phyloP scores from a whole-genome alignment of 2,888 invertebrate genomes.

The Metacarcinus magister region DNA sequence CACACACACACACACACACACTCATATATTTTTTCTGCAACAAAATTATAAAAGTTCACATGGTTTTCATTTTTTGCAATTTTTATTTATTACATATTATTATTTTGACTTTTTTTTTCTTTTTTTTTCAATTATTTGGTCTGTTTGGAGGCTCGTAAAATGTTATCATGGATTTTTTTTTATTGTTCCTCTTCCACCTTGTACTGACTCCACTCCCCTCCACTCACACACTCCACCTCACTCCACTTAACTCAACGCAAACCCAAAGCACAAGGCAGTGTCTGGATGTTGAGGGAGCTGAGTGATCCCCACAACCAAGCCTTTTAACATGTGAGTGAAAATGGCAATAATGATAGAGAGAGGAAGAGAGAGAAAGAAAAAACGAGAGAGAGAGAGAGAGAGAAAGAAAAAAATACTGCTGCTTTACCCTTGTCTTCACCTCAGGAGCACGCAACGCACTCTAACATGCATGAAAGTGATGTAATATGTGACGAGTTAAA shows the following conservation, averaged over 20 bases:
- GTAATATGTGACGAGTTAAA: background rate
- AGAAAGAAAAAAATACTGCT: background rate
- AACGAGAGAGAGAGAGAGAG: background rate
- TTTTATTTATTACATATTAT: background rate
- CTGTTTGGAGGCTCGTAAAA: background rate
- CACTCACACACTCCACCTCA: no score
- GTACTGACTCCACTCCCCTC: background rate
- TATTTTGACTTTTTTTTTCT: background rate
- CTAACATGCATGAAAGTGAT: background rate
- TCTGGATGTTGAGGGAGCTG: background rate
- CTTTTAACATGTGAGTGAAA: background rate
- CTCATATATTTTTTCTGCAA: no score
- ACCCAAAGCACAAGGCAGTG: background rate
- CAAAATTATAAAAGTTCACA: no score
- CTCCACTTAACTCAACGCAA: background rate
- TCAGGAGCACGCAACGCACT: background rate
- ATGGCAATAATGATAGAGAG: background rate
- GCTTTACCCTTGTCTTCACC: background rate
- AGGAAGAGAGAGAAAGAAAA: background rate
- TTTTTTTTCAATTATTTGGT: background rate
- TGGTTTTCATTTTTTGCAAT: background rate
- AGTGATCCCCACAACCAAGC: no score
- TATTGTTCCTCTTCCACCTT: background rate
- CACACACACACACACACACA: background rate
- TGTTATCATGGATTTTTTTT: background rate